Conservation (phyloP, 2,888 invertebrate species). For the Pherbina coryleti region DNA sequence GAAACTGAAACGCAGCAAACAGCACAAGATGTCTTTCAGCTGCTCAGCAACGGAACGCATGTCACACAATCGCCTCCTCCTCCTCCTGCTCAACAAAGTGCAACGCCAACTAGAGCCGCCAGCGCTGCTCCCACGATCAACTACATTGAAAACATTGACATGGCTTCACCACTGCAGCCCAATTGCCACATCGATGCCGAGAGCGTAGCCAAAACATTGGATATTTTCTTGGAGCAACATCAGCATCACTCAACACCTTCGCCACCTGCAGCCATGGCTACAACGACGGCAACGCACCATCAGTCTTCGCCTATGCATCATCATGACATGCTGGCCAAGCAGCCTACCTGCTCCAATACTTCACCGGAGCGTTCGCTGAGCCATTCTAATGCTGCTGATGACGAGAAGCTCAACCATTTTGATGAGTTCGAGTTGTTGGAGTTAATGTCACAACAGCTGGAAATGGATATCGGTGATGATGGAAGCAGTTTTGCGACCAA, state of each 20-base stretch:
- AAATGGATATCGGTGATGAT: slow-evolving; percentile 72
- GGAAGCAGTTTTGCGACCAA: slow-evolving; percentile 51
- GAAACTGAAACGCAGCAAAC: slow-evolving; percentile 51
- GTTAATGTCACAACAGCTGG: slow-evolving; percentile 70
- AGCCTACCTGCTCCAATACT: slow-evolving; percentile 23
- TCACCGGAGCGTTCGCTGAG: slow-evolving; percentile 20
- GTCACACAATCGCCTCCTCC: slow-evolving; percentile 36
- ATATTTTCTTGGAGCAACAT: slow-evolving; percentile 66
- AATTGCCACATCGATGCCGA: slow-evolving; percentile 62
- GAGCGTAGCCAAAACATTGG: slow-evolving; percentile 65
- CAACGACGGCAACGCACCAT: slow-evolving; percentile 32
- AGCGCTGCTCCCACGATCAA: background rate
- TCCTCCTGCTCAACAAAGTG: slow-evolving; percentile 28
- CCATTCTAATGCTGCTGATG: slow-evolving; percentile 35
- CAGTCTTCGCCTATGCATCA: slow-evolving; percentile 50
- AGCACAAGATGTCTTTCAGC: slow-evolving; percentile 39
- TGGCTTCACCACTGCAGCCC: slow-evolving; percentile 65
- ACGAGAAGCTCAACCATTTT: slow-evolving; percentile 66
- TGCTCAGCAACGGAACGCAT: slow-evolving; percentile 29
- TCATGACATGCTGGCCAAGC: slow-evolving; percentile 53
- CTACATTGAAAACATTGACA: slow-evolving; percentile 65
- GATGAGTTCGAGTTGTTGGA: slow-evolving; percentile 68
- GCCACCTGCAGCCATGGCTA: background rate
- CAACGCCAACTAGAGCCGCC: background rate
- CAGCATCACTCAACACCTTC: slow-evolving; percentile 54